phyloP scores from a whole-genome alignment of 2,888 invertebrate species.

The Drosophila anceps region DNA sequence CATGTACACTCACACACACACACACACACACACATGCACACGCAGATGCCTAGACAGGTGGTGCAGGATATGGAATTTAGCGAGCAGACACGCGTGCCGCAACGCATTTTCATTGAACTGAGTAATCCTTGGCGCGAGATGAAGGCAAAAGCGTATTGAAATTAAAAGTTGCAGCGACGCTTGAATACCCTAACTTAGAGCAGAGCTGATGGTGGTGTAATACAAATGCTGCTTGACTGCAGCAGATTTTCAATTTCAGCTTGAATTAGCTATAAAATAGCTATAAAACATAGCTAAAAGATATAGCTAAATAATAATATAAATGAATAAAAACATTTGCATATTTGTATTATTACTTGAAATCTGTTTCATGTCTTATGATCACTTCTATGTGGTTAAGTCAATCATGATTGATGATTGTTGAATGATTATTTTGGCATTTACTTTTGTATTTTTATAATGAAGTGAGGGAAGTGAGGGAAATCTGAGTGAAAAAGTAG shows the following conservation, averaged over 20 bases:
- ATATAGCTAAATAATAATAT: no score
- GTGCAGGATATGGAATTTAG: conserved; percentile 39
- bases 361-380: no score
- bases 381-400: no score
- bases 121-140: conserved; percentile 53
- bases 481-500: no score
- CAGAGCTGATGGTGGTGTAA: neutral
- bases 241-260: neutral
- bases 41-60: conserved; percentile 37
- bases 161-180: neutral
- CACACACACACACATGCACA: neutral
- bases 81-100: conserved; percentile 50
- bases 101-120: conserved; percentile 61
- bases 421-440: no score
- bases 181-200: conserved; percentile 21
- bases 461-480: no score
- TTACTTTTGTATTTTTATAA: no score
- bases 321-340: no score
- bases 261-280: neutral
- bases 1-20: conserved; percentile 52
- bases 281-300: no score
- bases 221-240: neutral
- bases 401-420: no score
- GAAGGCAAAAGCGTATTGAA: neutral
- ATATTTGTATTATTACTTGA: no score